These are phyloP conservation scores for Pituophis catenifer DNA, from an alignment of 2,113 vertebrate genomes.

Conservation along the genomic window DNA sequence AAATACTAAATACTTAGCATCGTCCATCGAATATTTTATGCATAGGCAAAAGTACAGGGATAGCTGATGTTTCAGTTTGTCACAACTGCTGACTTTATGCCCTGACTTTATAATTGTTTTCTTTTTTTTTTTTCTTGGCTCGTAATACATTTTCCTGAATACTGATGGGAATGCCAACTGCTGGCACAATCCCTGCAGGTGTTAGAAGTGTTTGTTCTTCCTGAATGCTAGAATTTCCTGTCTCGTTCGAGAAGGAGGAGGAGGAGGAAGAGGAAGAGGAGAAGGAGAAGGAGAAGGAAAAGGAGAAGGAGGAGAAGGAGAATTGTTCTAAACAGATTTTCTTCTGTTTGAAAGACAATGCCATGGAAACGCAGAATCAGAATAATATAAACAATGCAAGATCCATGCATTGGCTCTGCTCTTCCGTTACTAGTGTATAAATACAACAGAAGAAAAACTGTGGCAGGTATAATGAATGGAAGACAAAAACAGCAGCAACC, in stretches of 20 bases:
- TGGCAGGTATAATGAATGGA: neutral
- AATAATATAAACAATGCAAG: neutral
- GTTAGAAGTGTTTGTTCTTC: neutral
- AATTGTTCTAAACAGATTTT: neutral
- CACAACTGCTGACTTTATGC: neutral
- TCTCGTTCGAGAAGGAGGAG: neutral
- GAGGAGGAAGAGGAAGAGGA: fast-evolving
- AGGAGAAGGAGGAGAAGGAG: neutral
- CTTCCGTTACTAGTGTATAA: neutral
- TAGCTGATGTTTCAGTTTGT: neutral
- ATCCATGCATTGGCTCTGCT: neutral
- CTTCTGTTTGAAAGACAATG: neutral
- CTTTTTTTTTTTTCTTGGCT: neutral
- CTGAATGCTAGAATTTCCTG: neutral
- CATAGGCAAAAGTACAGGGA: neutral
- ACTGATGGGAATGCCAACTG: neutral
- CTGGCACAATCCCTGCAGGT: neutral
- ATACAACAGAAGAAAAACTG: neutral
- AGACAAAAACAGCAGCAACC: neutral
- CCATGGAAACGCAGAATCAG: neutral
- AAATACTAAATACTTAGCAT: neutral
- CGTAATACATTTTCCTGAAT: neutral
- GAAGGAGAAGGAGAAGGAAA: fast-evolving
- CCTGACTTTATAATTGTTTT: neutral
- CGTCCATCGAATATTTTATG: neutral